A percentile compares a stretch with the other conserved stretches of the same genome.
Conservation (phyloP, 64 coral and sea anemone species). For the Actinia tenebrosa region DNA sequence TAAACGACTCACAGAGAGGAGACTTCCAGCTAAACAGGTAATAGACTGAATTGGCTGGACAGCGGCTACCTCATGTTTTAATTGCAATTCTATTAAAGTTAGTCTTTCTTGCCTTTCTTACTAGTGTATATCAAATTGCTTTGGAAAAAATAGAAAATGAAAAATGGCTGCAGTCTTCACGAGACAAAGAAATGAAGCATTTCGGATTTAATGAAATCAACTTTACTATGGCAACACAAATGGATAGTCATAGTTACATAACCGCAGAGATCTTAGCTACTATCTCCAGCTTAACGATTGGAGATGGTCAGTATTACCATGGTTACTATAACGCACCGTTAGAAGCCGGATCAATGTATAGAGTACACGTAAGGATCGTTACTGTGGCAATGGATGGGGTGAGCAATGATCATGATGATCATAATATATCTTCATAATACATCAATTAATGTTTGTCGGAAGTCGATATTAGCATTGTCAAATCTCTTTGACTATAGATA, state of each 20-base stretch:
- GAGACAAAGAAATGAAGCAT: not conserved
- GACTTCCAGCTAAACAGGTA: not conserved
- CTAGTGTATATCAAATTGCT: not conserved
- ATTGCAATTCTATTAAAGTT: not conserved
- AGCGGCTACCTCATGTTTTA: not conserved
- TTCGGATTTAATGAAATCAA: not conserved
- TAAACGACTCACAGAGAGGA: not conserved
- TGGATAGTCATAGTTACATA: not conserved
- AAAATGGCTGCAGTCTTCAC: not conserved
- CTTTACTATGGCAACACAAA: not conserved
- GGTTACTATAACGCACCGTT: constrained; percentile 14
- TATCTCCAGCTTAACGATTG: not conserved
- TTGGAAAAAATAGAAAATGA: not conserved
- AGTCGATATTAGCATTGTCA: too few species aligned
- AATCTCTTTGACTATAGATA: too few species aligned
- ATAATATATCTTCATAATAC: too few species aligned
- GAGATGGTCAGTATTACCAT: constrained; percentile 14
- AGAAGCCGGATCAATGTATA: constrained; percentile 10
- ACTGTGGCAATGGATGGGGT: constrained; percentile 9
- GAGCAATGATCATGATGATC: not conserved
- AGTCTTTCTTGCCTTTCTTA: not conserved
- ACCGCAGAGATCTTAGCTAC: not conserved
- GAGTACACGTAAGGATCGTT: constrained; percentile 6
- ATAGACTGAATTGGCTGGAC: not conserved
- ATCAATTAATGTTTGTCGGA: too few species aligned